A percentile compares a stretch with the other conserved stretches of the same genome.
Evolutionary conservation across 2,113 vertebrate genomes (phyloP).

Genomic region (Cololabis saira): DNA sequence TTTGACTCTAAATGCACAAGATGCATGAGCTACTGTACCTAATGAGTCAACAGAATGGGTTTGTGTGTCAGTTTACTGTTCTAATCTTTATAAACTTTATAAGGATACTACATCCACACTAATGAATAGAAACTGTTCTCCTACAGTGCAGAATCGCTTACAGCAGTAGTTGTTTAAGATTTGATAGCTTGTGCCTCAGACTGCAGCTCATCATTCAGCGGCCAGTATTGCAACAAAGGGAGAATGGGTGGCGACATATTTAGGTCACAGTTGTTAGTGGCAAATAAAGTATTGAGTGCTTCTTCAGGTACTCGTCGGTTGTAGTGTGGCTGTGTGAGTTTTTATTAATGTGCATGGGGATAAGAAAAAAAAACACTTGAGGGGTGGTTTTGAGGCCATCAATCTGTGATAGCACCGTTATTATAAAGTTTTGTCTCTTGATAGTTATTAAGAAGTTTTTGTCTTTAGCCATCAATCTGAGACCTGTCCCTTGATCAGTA

Average conservation of each 20-base stretch:
- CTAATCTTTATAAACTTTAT: slow-evolving; percentile 1
- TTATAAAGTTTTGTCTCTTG: slow-evolving; percentile 33
- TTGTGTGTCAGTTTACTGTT: background rate
- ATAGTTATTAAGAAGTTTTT: slow-evolving; percentile 38
- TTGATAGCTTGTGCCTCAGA: slow-evolving; percentile 30
- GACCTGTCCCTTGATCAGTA: slow-evolving; percentile 30
- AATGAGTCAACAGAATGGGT: slow-evolving; percentile 2
- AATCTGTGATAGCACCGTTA: slow-evolving; percentile 34
- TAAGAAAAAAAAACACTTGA: slow-evolving; percentile 3
- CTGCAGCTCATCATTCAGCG: slow-evolving; percentile 51
- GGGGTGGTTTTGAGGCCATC: slow-evolving; percentile 29
- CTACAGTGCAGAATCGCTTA: slow-evolving; percentile 27
- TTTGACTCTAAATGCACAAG: background rate
- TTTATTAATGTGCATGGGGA: slow-evolving; percentile 16
- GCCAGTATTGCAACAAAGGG: slow-evolving; percentile 25
- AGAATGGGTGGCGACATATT: slow-evolving; percentile 65
- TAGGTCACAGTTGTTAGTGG: slow-evolving; percentile 60
- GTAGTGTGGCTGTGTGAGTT: slow-evolving; percentile 27
- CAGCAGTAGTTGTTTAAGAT: slow-evolving; percentile 40
- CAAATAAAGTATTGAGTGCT: slow-evolving; percentile 41
- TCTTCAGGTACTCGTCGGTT: slow-evolving; percentile 39
- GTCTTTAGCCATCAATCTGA: slow-evolving; percentile 36
- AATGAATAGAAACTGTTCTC: slow-evolving; percentile 34
- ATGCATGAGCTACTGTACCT: background rate
- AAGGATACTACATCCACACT: slow-evolving; percentile 2